phyloP scores from a whole-genome alignment of 2,888 invertebrate genomes.

The Lithophane ornitopus region DNA sequence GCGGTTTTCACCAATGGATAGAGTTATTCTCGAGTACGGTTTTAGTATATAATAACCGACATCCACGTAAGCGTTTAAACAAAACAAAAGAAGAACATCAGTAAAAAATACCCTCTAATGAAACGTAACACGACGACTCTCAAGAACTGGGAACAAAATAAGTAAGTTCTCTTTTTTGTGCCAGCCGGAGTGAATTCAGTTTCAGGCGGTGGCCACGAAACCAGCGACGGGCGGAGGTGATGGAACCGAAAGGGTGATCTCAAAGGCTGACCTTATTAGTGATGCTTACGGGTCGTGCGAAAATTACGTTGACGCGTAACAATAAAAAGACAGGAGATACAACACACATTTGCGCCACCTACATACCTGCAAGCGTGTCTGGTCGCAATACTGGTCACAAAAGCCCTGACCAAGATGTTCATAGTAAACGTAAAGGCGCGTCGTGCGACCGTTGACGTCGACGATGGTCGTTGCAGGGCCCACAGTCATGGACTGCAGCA shows the following conservation, averaged over 20 bases:
- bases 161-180: constrained; percentile 59
- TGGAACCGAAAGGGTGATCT: background rate
- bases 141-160: constrained; percentile 59
- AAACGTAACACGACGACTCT: constrained; percentile 51
- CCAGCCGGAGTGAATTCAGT: constrained; percentile 53
- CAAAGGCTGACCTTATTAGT: background rate
- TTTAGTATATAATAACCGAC: too few relatives aligned
- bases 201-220: constrained; percentile 15
- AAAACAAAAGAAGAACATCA: constrained; percentile 34
- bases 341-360: background rate
- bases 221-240: background rate
- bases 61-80: too few relatives aligned
- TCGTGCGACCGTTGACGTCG: background rate
- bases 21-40: too few relatives aligned
- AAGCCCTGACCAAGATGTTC: background rate
- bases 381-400: background rate
- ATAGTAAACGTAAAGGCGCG: background rate
- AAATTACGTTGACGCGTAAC: background rate
- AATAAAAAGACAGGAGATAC: background rate
- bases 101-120: constrained; percentile 52
- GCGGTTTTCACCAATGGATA: too few relatives aligned
- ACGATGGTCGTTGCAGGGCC: background rate
- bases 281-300: too few relatives aligned
- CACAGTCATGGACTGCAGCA: too few relatives aligned
- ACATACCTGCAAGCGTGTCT: background rate